Percentiles rank a stretch among this genome's conserved stretches.
Evolutionary conservation across 2,797 vertebrate genomes (phyloP).

Genomic region (Phyllotis vaccarum): DNA sequence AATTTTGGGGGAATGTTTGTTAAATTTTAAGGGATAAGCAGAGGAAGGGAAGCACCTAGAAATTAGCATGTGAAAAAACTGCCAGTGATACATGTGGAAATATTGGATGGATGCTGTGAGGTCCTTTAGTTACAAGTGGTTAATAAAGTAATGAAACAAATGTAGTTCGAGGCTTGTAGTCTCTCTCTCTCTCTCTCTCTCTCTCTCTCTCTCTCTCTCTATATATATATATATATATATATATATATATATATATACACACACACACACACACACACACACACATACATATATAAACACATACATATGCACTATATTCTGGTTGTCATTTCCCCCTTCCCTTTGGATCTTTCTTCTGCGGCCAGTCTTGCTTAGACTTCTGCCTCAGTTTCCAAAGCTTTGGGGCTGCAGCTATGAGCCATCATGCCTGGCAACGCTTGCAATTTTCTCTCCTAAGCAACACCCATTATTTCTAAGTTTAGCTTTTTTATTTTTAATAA

Average conservation of each 20-base stretch:
- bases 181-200: background rate
- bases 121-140: background rate
- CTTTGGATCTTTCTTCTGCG: background rate
- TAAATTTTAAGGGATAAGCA: background rate
- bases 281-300: too few relatives aligned
- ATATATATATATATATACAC: too few relatives aligned
- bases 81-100: background rate
- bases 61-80: background rate
- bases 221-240: too few relatives aligned
- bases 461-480: conserved; percentile 38
- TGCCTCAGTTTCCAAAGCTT: background rate
- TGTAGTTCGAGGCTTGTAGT: background rate
- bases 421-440: background rate
- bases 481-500: background rate
- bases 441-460: background rate
- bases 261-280: too few relatives aligned
- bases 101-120: background rate
- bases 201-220: background rate
- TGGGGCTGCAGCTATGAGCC: background rate
- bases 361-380: background rate
- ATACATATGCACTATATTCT: background rate
- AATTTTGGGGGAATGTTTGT: conserved; percentile 8
- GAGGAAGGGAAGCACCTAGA: background rate
- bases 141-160: background rate
- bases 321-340: background rate